Evolutionary conservation across 1,140 invertebrate genomes (phyloP).

Genomic region (Papilio xuthus): DNA sequence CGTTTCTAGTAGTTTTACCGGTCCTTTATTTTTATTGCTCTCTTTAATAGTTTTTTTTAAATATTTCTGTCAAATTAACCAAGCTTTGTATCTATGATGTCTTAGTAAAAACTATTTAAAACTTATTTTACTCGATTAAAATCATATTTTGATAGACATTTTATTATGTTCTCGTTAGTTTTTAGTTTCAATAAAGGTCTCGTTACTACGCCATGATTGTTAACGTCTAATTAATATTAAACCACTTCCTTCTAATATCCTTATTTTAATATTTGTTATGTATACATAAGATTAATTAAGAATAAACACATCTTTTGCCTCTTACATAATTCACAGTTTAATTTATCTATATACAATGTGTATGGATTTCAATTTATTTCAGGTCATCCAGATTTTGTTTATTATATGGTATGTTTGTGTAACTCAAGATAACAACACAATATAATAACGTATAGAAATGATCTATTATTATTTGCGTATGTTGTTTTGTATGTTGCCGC

Average conservation of each 20-base stretch:
- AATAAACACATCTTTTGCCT: neutral
- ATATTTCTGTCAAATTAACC: neutral
- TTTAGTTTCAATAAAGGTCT: neutral
- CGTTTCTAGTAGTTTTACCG: neutral
- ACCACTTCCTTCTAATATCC: neutral
- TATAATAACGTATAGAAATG: neutral
- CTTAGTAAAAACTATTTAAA: neutral
- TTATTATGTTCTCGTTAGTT: neutral
- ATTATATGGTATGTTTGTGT: neutral
- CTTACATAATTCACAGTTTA: too few species aligned
- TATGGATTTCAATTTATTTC: too few species aligned
- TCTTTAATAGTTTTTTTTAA: neutral
- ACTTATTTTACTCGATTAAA: too few species aligned
- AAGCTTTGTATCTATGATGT: neutral
- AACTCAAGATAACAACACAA: neutral
- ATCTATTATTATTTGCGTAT: neutral
- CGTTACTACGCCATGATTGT: too few species aligned
- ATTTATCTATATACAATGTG: too few species aligned
- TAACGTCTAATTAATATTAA: neutral
- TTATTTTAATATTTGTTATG: neutral
- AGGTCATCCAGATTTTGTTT: too few species aligned
- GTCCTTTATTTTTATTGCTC: constrained; percentile 6
- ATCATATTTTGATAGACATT: neutral
- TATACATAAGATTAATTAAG: neutral
- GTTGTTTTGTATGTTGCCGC: neutral